Conservation (phyloP, 2,888 invertebrate species). For the Drosophila helvetica region DNA sequence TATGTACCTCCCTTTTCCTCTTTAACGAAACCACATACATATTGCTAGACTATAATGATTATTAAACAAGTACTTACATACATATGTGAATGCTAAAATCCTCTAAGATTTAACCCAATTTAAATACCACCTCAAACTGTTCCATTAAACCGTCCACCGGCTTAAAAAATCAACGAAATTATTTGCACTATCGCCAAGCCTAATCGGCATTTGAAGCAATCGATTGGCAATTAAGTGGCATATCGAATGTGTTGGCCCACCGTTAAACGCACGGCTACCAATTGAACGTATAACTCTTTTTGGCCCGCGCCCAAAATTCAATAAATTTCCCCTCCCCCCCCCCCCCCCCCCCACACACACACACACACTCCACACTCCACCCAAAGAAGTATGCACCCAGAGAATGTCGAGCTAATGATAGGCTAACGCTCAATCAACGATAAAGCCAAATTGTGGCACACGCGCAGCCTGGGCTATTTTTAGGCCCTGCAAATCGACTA, state of each 20-base stretch:
- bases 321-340: too few relatives aligned
- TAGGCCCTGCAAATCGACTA: conserved; percentile 46
- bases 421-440: conserved; percentile 77
- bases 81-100: too few relatives aligned
- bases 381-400: conserved; percentile 30
- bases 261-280: conserved; percentile 24
- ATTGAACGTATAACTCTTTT: conserved; percentile 10
- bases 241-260: conserved; percentile 42
- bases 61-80: too few relatives aligned
- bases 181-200: conserved; percentile 9
- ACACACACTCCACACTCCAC: conserved; percentile 21
- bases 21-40: too few relatives aligned
- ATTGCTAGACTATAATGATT: too few relatives aligned
- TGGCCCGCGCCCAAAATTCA: conserved; percentile 39
- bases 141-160: background rate
- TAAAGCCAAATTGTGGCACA: conserved; percentile 77
- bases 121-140: background rate
- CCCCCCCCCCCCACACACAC: conserved; percentile 20
- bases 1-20: too few relatives aligned
- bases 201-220: conserved; percentile 18
- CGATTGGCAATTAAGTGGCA: conserved; percentile 46
- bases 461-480: conserved; percentile 67
- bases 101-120: background rate
- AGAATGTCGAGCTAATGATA: conserved; percentile 71
- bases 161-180: background rate